Evolutionary conservation across 2,113 vertebrate species (phyloP).

Genomic region (Leptobrachium ailaonicum): DNA sequence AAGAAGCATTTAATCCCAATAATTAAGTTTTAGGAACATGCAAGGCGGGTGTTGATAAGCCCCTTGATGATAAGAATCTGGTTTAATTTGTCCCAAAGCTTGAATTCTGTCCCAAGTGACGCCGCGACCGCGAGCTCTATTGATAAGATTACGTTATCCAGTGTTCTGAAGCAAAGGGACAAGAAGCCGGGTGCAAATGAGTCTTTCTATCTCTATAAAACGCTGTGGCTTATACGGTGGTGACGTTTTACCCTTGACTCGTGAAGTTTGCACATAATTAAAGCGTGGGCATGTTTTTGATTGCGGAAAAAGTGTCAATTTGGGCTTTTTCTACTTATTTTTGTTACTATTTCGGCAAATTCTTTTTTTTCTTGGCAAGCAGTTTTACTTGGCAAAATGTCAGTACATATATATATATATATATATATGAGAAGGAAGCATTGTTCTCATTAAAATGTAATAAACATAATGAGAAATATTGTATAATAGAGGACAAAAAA

Average conservation of each 20-base stretch:
- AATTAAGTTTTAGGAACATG: constrained; percentile 33
- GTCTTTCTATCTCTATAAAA: not conserved
- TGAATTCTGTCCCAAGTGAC: constrained; percentile 13
- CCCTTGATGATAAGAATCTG: constrained; percentile 40
- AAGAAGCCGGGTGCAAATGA: not conserved
- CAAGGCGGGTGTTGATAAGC: constrained; percentile 19
- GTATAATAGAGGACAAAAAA: too few species aligned
- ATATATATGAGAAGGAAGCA: too few species aligned
- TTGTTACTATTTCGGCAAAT: too few species aligned
- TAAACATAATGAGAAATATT: too few species aligned
- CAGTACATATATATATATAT: too few species aligned
- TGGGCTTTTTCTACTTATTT: too few species aligned
- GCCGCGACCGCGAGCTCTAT: not conserved
- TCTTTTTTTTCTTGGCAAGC: too few species aligned
- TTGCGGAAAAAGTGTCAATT: too few species aligned
- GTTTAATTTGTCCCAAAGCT: constrained; percentile 42
- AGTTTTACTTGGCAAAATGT: too few species aligned
- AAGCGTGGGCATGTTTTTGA: too few species aligned
- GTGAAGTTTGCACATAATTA: too few species aligned
- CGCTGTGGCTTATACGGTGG: not conserved
- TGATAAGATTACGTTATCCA: constrained; percentile 6
- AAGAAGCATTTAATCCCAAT: constrained; percentile 46
- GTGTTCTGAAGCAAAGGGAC: not conserved
- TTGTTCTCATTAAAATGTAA: too few species aligned
- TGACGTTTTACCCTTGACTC: not conserved